Evolutionary conservation across 2,113 vertebrate species (phyloP), one percentile per base, ranked within the genome.

Genomic region (Ancistrus triradiatus): DNA sequence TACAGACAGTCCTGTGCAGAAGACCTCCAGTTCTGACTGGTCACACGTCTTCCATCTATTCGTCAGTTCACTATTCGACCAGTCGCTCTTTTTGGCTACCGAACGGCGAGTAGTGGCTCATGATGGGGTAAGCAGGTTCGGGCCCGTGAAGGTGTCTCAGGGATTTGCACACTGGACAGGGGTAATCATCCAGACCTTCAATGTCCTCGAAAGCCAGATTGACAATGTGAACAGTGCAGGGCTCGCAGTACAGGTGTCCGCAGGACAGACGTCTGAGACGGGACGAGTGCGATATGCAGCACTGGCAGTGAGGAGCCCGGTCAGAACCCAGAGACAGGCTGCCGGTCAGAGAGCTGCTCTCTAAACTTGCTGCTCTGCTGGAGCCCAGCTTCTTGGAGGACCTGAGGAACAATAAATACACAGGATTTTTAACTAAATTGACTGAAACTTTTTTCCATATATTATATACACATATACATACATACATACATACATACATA

Each of bases 131-230:
- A 15, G 37, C 37, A 14, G 78, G 74, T 11, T 74, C 27, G 27
- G 27, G 27, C 27, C 77, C 76, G 2, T 73, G 80, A 19, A 85
- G 73, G 73, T 83, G 85, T 1, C 72, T 75, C 19, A 86, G 70
- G 73, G 88, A 86, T 78, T 80, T 88, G 78, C 88, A 90, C 74
- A 86, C 72, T 68, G 88, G 87, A 59, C 87, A 89, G 47, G 86
- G 87, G 77, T 87, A 89, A 60, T 87, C 83, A 0, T 81, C 79
- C 46, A 90, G 81, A 4, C 87, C 87, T 79, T 89, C 88, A 15
- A 89, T 87, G 77, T 88, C 86, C 49, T 86, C 80, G 19, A 89
- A 88, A 60, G 87, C 87, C 75, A 87, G 70, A 84, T 88, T 88
- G 78, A 90, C 87, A 19, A 88, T 88, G 66, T 81, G 87, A 72